Evolutionary conservation across 2,797 vertebrate genomes (phyloP), one percentile per base, ranked within the genome.

Genomic region (Danionella dracula): DNA sequence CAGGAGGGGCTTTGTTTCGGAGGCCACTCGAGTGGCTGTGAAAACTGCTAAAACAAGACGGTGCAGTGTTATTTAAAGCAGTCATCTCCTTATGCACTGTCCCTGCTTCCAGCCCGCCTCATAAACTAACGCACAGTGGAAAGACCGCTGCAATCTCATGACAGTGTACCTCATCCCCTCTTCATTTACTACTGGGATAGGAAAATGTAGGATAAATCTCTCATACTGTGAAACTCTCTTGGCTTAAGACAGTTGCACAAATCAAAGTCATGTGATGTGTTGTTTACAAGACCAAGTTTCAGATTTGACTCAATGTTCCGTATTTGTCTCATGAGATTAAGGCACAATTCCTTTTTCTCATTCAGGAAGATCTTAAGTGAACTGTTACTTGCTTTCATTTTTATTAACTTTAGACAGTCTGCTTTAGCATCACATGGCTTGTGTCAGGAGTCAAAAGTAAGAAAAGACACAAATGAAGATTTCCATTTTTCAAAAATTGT

Each of bases 1-100:
- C 83, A 81, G 82, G 85, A 79, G 80, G 81, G 80, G 81, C 79
- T 89, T 88, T 87, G 87, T 87, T 84, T 88, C 81, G 48, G 74
- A 76, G 82, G 83, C 79, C 45, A 72, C 83, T 86, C 74, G 83
- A 88, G 86, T 86, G 84, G 79, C 81, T 83, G 85, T 84, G 84
- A 89, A 87, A 87, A 83, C 77, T 80, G 73, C 84, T 75, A 78
- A 85, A 86, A 89, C 84, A 83, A 86, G 83, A 76, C 80, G 76
- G 73, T 0, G 61, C 80, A 82, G 82, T 83, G 88, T 86, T 85
- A 86, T 87, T 87, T 82, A 86, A 16, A 83, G 72, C 78, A 72
- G 68, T 72, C 49, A 17, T 50, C 80, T 84, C 78, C 76, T 60
- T 65, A 66, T 77, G 54, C 76, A 68, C 67, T 54, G 62, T 71